Evolutionary conservation across 1,140 invertebrate genomes (phyloP), one percentile per base, ranked within the genome.

Genomic region (Colletes gigas): DNA sequence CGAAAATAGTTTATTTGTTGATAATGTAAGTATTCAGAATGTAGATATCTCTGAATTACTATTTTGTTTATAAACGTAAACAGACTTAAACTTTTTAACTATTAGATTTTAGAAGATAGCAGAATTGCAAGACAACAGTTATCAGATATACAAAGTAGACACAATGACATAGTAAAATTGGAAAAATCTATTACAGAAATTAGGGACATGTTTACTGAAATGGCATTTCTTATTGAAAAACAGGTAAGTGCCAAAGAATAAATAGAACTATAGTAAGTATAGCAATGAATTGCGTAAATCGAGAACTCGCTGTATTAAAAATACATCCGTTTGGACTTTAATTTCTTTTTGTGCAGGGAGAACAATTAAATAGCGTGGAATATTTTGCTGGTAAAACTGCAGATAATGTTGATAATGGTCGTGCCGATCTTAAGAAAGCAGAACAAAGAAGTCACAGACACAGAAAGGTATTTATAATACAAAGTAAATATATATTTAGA

Each of bases 151-250:
- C 95, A 98, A 94, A 96, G 95, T 78, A 94, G 97, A 74, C 97
- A 98, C 90, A 95, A 95, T 79, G 97, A 98, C 93, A 95, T 98
- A 83, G 93, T 97, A 78, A 97, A 97, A 92, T 94, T 98, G 72
- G 98, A 98, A 94, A 96, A 95, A 84, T 96, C 96, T 84, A 95
- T 98, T 82, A 92, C 92, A 83, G 97, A 98, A 92, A 93, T 98
- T 62, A 95, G 95, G 90, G 97, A 98, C 85, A 96, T 98, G 93
- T 98, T 98, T 93, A 93, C 95, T 87, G 96, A 97, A 92, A 95
- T 97, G 91, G 96, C 96, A 55, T 95, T 96, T 91, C 93, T 97
- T 47, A 94, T 97, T 30, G 96, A 97, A 87, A 94, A 94, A 90
- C 97, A 97, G 94, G 95, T 95, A 90, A 84, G 81, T 79, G 73